Base-by-base conservation (phyloP, 1,140 invertebrate species). In the Zaprionus taronus region DNA sequence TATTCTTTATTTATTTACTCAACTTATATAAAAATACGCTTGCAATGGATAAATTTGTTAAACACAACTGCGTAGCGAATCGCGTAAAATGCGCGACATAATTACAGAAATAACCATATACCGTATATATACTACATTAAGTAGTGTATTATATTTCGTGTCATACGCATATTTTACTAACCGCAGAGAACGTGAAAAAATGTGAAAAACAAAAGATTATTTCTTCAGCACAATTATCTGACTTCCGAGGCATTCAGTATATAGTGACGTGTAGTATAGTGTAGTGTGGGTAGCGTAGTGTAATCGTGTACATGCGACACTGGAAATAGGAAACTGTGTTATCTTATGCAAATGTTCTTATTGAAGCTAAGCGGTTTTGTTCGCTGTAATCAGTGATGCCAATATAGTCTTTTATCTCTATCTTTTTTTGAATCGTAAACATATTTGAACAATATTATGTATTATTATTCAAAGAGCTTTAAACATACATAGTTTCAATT, bases 71-170 rank as follows among this genome's bases (percentile, higher is more conserved):
- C 41, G 41, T 47, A 47, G 41, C 41, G 41, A 47, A 47, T 47
- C n/a, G n/a, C 41, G 41, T 47, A 47, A 47, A 20, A 9, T 56
- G 26, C 15, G 22, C 72, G 24, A 7, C 31, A 53, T 26, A 47
- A 28, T 56, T 56, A 56, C 26, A 28, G 53, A 56, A 56, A 17
- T 47, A 47, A 38, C 72, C 73, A 56, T 17, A 15, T 38, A 17
- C 17, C 14, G 2, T 17, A 56, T 56, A 11, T 26, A 28, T 15
- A 28, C 24, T 7, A 24, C 47, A 49, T 49, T 49, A 1, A 20
- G 9, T 51, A 51, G 11, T 51, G 9, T 51, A 51, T 14, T 14
- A 22, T 51, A 24, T 51, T 51, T 51, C 47, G 47, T 51, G 20
- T 51, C 47, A 24, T 51, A 51, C 20, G 20, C 47, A 51, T 24